Evolutionary conservation across 2,888 invertebrate species (phyloP).

Genomic region (Polyommatus icarus): DNA sequence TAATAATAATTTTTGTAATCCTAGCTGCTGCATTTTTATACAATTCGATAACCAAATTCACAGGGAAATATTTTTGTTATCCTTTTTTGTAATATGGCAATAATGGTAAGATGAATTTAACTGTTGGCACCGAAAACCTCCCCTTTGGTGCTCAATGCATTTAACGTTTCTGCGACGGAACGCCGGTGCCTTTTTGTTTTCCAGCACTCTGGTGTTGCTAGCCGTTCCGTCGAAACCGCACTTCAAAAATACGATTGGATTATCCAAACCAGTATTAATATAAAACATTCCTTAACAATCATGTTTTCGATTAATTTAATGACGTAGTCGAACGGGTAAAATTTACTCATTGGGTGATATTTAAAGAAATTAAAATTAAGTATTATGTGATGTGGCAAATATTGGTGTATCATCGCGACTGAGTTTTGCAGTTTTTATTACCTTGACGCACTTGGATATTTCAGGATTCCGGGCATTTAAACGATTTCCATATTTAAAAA

Average conservation of each 20-base stretch:
- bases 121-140: slow-evolving; percentile 21
- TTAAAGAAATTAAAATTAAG: slow-evolving; percentile 61
- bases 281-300: slow-evolving; percentile 74
- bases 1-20: slow-evolving; percentile 27
- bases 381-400: slow-evolving; percentile 72
- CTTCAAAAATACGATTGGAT: slow-evolving; percentile 40
- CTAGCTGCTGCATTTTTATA: slow-evolving; percentile 29
- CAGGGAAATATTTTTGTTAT: slow-evolving; percentile 25
- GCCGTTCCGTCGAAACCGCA: slow-evolving; percentile 8
- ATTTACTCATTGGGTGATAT: slow-evolving; percentile 76
- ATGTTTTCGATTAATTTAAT: slow-evolving; percentile 60
- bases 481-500: neutral
- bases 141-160: slow-evolving; percentile 26
- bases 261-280: slow-evolving; percentile 65
- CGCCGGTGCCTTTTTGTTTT: slow-evolving; percentile 9
- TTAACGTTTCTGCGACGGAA: slow-evolving; percentile 11
- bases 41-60: slow-evolving; percentile 25
- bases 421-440: slow-evolving; percentile 55
- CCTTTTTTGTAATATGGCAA: slow-evolving; percentile 28
- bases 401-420: slow-evolving; percentile 61
- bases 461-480: slow-evolving; percentile 21
- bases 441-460: slow-evolving; percentile 39
- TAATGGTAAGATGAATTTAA: slow-evolving; percentile 21
- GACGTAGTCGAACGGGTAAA: slow-evolving; percentile 56
- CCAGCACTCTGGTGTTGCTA: neutral